Conservation (phyloP, 2,113 vertebrate genomes). For the Porphyrio hochstetteri region DNA sequence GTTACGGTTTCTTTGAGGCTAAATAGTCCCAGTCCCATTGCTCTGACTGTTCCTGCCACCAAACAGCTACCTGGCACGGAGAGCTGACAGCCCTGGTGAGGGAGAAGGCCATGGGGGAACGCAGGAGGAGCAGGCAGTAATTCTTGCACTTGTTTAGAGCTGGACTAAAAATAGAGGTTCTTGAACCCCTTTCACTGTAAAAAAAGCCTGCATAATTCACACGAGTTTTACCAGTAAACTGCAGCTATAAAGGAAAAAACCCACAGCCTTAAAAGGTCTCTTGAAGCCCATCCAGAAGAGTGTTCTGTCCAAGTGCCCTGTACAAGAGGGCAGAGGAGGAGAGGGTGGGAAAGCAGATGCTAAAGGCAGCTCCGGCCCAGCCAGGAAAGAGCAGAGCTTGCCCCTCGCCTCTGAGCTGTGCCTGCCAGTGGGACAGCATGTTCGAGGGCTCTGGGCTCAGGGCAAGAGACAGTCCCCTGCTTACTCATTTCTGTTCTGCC, state of each 20-base stretch:
- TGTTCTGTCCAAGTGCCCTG: neutral
- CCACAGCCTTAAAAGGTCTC: constrained; percentile 40
- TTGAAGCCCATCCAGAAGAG: constrained; percentile 10
- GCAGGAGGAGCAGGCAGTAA: neutral
- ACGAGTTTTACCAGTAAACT: constrained; percentile 33
- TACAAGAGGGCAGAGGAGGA: accelerated
- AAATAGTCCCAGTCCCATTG: neutral
- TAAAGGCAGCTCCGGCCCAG: neutral
- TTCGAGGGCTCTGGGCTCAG: neutral
- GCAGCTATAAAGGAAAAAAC: neutral
- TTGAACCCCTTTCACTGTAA: neutral
- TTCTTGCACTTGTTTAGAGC: constrained; percentile 8
- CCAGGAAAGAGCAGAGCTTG: neutral
- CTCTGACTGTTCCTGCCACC: neutral
- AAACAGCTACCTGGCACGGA: neutral
- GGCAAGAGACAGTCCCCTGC: neutral
- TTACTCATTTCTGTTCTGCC: neutral
- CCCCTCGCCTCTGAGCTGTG: neutral
- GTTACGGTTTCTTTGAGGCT: neutral
- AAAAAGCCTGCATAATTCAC: constrained; percentile 16
- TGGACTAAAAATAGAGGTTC: constrained; percentile 44
- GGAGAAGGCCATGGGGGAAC: neutral
- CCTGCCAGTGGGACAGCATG: neutral
- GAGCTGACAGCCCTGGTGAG: neutral
- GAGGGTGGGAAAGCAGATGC: neutral